phyloP scores from a whole-genome alignment of 2,797 vertebrate genomes.

The Picus viridis region DNA sequence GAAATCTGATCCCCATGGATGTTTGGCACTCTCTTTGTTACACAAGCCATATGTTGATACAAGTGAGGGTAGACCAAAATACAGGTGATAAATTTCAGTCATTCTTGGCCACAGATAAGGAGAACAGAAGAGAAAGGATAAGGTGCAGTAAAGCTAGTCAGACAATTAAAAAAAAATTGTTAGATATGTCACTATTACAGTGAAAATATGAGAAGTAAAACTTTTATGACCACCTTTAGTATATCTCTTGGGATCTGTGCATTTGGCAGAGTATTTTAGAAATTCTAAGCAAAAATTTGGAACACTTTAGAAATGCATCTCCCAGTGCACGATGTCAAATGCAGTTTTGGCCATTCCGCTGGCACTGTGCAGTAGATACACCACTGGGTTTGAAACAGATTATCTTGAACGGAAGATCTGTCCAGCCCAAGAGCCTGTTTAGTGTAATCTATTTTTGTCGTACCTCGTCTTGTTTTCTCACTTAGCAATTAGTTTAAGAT shows the following conservation, averaged over 20 bases:
- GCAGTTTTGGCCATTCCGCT: background rate
- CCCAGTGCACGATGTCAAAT: background rate
- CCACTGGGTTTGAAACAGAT: background rate
- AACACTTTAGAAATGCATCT: background rate
- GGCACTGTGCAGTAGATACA: background rate
- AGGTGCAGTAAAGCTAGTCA: background rate
- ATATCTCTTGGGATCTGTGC: background rate
- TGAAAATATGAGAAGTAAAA: background rate
- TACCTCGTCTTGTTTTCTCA: constrained; percentile 51
- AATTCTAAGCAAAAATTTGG: background rate
- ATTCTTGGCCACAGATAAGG: background rate
- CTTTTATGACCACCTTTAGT: background rate
- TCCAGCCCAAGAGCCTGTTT: background rate
- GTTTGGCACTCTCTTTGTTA: background rate
- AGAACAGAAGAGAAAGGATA: background rate
- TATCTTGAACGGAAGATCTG: constrained; percentile 1
- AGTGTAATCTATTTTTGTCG: constrained; percentile 56
- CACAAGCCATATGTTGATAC: background rate
- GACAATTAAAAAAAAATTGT: background rate
- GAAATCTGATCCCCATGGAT: background rate
- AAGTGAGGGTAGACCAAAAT: background rate
- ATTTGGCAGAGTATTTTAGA: background rate
- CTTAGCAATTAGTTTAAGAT: constrained; percentile 43
- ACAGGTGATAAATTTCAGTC: constrained; percentile 14
- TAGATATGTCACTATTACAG: background rate